phyloP scores from a whole-genome alignment of 2,888 invertebrate genomes.

The Coenonympha arcania region DNA sequence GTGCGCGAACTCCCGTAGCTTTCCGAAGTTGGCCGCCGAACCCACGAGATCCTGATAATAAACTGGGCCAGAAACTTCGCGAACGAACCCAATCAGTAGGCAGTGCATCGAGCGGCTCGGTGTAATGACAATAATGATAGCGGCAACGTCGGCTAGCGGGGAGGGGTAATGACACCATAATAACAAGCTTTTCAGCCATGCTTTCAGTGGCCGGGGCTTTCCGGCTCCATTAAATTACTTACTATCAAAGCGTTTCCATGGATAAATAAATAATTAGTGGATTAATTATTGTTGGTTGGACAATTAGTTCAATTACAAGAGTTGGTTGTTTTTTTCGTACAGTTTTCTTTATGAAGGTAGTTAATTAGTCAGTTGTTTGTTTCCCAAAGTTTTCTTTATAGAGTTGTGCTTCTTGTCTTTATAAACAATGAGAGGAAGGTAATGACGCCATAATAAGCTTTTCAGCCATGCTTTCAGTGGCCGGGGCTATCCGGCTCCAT shows the following conservation, averaged over 20 bases:
- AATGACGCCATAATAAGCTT: slow-evolving; percentile 44
- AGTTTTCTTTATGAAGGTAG: too few relatives aligned
- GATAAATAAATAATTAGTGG: slow-evolving; percentile 21
- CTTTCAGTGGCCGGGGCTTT: slow-evolving; percentile 32
- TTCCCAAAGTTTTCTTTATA: too few relatives aligned
- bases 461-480: slow-evolving; percentile 25
- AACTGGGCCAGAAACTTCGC: too few relatives aligned
- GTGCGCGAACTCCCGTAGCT: too few relatives aligned
- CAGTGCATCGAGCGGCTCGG: too few relatives aligned
- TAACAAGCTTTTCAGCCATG: slow-evolving; percentile 35
- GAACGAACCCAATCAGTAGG: too few relatives aligned
- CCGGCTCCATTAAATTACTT: slow-evolving; percentile 29
- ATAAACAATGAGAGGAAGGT: too few relatives aligned
- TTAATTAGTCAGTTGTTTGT: too few relatives aligned
- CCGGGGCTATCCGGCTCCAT: slow-evolving; percentile 34
- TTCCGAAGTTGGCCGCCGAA: too few relatives aligned
- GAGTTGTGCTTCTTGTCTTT: too few relatives aligned
- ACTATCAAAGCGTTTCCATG: slow-evolving; percentile 15
- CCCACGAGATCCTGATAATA: too few relatives aligned
- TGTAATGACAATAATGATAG: slow-evolving; percentile 47
- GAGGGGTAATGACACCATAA: slow-evolving; percentile 46
- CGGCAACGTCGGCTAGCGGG: slow-evolving; percentile 32
- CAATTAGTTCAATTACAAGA: slow-evolving; percentile 3
- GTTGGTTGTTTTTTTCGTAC: not conserved
- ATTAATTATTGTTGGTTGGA: not conserved